Evolutionary conservation across 1,140 invertebrate genomes (phyloP).

Genomic region (Hyphantria cunea): DNA sequence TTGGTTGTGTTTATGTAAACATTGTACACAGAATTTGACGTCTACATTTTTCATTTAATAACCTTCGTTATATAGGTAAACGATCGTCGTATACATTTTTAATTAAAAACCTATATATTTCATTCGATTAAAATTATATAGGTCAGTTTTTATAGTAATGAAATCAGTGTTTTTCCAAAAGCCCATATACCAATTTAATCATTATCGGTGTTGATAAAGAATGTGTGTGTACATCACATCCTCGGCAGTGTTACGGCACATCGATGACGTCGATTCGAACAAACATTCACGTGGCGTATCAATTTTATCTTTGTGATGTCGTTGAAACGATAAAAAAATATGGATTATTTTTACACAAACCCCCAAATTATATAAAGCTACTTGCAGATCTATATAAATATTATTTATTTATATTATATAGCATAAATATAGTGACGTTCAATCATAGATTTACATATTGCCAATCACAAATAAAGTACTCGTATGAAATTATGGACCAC

Average conservation of each 20-base stretch:
- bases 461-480: constrained; percentile 3
- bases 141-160: constrained; percentile 1
- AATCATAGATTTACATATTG: constrained; percentile 5
- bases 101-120: not conserved
- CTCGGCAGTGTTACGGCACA: constrained; percentile 16
- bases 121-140: not conserved
- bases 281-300: constrained; percentile 29
- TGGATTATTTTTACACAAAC: too few relatives aligned
- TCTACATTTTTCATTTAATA: not conserved
- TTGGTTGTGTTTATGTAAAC: not conserved
- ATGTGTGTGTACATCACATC: constrained; percentile 30
- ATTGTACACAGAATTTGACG: not conserved
- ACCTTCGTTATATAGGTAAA: not conserved
- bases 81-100: too few relatives aligned
- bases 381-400: too few relatives aligned
- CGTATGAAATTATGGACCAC: constrained; percentile 17
- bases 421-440: not conserved
- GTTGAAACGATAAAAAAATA: constrained; percentile 6
- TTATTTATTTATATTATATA: too few relatives aligned
- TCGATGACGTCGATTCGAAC: constrained; percentile 24
- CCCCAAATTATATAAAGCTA: too few relatives aligned
- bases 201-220: constrained; percentile 29
- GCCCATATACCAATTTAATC: not conserved
- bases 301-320: constrained; percentile 9
- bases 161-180: constrained; percentile 24